Base-by-base conservation (phyloP, 2,113 vertebrate genomes). In the Seriola dumerili region DNA sequence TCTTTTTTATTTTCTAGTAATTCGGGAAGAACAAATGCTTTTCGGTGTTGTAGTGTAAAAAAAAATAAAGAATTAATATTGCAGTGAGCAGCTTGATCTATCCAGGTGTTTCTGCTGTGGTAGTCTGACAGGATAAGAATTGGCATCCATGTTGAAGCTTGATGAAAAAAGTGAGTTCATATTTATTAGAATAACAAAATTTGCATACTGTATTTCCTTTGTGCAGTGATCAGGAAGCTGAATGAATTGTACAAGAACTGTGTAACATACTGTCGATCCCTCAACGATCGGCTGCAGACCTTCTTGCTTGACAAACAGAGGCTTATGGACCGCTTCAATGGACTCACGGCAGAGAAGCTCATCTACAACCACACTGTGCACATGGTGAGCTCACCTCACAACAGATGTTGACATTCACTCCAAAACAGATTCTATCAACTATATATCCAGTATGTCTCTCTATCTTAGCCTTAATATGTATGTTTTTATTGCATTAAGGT, bases 241-340 rank as follows among this genome's bases (percentile, higher is more conserved):
- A 99, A 99, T 0, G 97, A 97, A 70, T 92, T 96, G 54, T 99
- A 99, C 78, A 99, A 99, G 93, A 95, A 92, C 78, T 97, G 98
- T 3, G 97, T 99, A 23, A 94, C 94, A 0, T 95, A 93, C 81
- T 99, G 98, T 85, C 97, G 97, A 83, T 95, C 96, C 88, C 96
- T 99, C 89, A 98, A 94, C 77, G 57, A 95, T 80, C 96, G 95
- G 25, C 96, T 99, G 61, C 97, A 98, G 93, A 94, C 95, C 36
- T 99, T 99, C 95, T 95, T 99, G 82, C 67, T 96, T 75, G 96
- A 97, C 93, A 99, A 99, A 78, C 98, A 99, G 94, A 97, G 96
- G 63, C 96, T 99, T 42, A 98, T 99, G 94, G 97, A 98, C 86
- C 95, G 96, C 29, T 96, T 99, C 88, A 97, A 95, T 90, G 97